Base-by-base conservation (phyloP, 2,113 vertebrate species). In the Petroica traversi region DNA sequence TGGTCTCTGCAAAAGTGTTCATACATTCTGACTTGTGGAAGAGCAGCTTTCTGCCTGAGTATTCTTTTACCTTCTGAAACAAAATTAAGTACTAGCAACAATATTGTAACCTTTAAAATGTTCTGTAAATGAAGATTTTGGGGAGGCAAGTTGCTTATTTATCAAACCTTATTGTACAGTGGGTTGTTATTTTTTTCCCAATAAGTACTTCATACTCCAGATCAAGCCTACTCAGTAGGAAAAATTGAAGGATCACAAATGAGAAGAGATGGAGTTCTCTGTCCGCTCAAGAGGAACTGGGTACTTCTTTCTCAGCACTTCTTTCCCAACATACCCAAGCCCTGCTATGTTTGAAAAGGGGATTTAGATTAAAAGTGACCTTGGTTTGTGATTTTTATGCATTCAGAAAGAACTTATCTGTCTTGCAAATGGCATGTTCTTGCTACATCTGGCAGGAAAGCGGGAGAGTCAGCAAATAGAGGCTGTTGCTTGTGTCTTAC, bases 1-100 rank as follows among this genome's bases (percentile, higher is more conserved):
- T 62, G 74, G 64, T 94, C 64, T 93, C 91, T 91, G 85, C 24
- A 34, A 55, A 73, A 73, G 28, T 93, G 71, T 96, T 97, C 91
- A 62, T 85, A 26, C 55, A 54, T 83, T 85, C 85, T 96, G 93
- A 92, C 75, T 94, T 89, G 57, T 66, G 20, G 67, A 81, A 89
- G 55, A 83, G 19, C 72, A 92, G 52, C 73, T 61, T 94, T 92
- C 64, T 75, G 36, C 64, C 34, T 77, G 62, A 93, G 75, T 25
- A 6, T 71, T 72, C 68, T 88, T 93, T 92, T 38, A 40, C 12
- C 66, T 95, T 59, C 59, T 77, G 62, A 85, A 63, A 88, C 19
- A 83, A 80, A 89, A 87, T 57, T 54, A 46, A 89, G 66, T 83
- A 31, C 33, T 29, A 80, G 19, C 25, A 73, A 20, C 36, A 77